Percentiles rank a stretch among this genome's conserved stretches.
These are phyloP conservation scores for Holocentrus rufus DNA, from an alignment of 2,797 vertebrate species.

Conservation along the genomic window DNA sequence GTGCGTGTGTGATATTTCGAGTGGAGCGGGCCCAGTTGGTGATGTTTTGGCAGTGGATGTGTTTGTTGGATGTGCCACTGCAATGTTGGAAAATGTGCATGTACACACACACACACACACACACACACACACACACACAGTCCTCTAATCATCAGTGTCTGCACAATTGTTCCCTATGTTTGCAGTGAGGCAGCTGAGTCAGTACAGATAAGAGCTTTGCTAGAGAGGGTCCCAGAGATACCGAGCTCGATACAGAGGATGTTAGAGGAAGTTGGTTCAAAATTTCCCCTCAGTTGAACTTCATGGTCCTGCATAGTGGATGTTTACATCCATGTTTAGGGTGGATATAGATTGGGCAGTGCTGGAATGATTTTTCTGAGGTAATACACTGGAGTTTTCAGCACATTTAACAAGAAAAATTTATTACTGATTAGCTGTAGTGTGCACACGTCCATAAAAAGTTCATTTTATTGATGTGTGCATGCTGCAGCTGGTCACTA, in stretches of 20 bases:
- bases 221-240: constrained; percentile 68
- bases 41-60: constrained; percentile 65
- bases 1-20: constrained; percentile 41
- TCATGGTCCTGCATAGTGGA: constrained; percentile 3
- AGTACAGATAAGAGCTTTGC: constrained; percentile 78
- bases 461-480: too few relatives aligned
- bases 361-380: constrained; percentile 11
- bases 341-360: neutral
- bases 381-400: neutral
- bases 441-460: too few relatives aligned
- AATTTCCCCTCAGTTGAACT: constrained; percentile 37
- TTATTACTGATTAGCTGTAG: too few relatives aligned
- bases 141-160: constrained; percentile 67
- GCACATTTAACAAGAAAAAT: neutral
- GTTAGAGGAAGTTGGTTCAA: constrained; percentile 58
- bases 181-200: constrained; percentile 80
- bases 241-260: constrained; percentile 63
- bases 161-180: constrained; percentile 80
- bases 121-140: constrained; percentile 22
- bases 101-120: neutral
- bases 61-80: constrained; percentile 67
- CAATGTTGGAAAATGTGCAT: constrained; percentile 37
- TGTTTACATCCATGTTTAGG: constrained; percentile 16
- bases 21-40: constrained; percentile 37
- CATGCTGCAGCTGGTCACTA: too few relatives aligned